Evolutionary conservation across 1,140 invertebrate genomes (phyloP).

Genomic region (Latrodectus geometricus): DNA sequence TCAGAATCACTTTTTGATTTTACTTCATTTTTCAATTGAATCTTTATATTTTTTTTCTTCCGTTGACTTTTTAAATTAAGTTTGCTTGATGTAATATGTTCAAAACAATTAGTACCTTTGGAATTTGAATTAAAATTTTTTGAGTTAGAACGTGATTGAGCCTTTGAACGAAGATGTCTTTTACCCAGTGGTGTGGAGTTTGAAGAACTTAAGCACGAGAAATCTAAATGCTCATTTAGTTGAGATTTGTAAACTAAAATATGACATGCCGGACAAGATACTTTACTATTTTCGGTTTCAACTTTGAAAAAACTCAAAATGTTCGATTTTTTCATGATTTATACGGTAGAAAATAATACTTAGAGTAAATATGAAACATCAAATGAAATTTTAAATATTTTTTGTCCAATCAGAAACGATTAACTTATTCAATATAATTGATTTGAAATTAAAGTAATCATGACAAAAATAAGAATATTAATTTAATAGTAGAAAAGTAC

Average conservation of each 20-base stretch:
- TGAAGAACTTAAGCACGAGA: constrained; percentile 7
- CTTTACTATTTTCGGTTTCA: not conserved
- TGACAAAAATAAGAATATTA: no score
- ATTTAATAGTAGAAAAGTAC: no score
- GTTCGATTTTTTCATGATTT: constrained; percentile 37
- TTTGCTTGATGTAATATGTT: not conserved
- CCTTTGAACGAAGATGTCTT: not conserved
- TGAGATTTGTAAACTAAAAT: constrained; percentile 26
- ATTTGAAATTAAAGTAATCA: no score
- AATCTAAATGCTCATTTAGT: constrained; percentile 49
- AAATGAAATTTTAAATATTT: no score
- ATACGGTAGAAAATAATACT: not conserved
- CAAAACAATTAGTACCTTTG: not conserved
- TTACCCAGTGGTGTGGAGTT: not conserved
- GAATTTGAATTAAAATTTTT: not conserved
- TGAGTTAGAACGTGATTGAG: not conserved
- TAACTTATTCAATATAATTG: no score
- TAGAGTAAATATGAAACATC: no score
- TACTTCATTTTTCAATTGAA: not conserved
- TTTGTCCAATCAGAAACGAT: no score
- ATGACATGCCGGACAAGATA: constrained; percentile 39
- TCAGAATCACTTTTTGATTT: not conserved
- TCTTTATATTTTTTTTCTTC: not conserved
- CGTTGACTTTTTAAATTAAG: not conserved
- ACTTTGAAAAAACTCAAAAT: constrained; percentile 33